Percentiles rank a stretch among this genome's conserved stretches.
These are phyloP conservation scores for Beaufortia kweichowensis DNA, from an alignment of 2,113 vertebrate genomes.

Conservation along the genomic window DNA sequence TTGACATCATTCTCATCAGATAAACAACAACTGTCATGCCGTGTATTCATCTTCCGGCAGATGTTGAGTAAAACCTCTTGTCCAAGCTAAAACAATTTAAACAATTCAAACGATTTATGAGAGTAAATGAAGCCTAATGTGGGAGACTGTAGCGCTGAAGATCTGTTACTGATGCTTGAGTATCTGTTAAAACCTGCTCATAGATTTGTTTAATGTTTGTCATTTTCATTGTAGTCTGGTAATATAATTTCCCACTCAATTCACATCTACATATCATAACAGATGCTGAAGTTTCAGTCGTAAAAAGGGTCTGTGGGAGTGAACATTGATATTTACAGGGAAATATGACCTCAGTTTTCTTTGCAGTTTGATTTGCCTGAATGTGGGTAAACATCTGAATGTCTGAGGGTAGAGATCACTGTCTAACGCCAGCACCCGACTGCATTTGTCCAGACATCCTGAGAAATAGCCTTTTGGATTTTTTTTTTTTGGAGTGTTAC, in stretches of 20 bases:
- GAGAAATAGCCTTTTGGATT: slow-evolving; percentile 6
- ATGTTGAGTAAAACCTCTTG: background rate
- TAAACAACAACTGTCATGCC: background rate
- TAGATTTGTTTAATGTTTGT: background rate
- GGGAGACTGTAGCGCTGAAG: background rate
- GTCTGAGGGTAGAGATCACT: slow-evolving; percentile 47
- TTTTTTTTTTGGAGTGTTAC: too few species aligned
- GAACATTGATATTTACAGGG: background rate
- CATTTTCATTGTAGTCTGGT: background rate
- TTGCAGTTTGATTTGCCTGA: slow-evolving; percentile 6
- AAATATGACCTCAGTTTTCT: slow-evolving; percentile 19
- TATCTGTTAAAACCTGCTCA: background rate
- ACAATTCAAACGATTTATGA: background rate
- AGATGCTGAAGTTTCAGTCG: background rate
- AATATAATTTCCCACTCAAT: background rate
- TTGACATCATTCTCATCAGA: background rate
- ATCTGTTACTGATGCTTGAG: background rate
- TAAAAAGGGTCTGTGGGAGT: background rate
- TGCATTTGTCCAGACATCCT: slow-evolving; percentile 3
- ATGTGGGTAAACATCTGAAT: slow-evolving; percentile 49
- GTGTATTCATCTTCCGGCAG: background rate
- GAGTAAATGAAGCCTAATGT: background rate
- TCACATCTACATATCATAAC: too few species aligned
- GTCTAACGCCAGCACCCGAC: slow-evolving; percentile 11
- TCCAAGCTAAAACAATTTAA: background rate